These are phyloP conservation scores for Thunnus maccoyii DNA, from an alignment of 2,113 vertebrate species.

Conservation along the genomic window DNA sequence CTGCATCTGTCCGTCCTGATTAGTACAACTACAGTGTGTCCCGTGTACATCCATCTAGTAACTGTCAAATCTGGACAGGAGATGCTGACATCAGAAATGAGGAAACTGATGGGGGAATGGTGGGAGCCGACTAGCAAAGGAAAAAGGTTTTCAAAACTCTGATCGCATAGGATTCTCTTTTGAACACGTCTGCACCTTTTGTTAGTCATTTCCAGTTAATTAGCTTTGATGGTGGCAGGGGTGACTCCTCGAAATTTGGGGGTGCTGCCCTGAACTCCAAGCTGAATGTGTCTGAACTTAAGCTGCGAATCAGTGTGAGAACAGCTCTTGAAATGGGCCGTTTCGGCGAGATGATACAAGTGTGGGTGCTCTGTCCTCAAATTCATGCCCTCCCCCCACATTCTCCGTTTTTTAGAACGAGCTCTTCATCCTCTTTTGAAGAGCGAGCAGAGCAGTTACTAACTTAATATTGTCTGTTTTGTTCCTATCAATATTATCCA, in stretches of 20 bases:
- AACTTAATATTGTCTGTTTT: constrained; percentile 12
- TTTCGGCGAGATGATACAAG: constrained; percentile 7
- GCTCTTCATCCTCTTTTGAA: constrained; percentile 51
- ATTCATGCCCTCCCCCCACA: not conserved
- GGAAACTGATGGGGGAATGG: constrained; percentile 2
- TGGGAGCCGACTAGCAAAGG: constrained; percentile 6
- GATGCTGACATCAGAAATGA: constrained; percentile 22
- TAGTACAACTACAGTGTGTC: constrained; percentile 13
- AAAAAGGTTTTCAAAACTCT: not conserved
- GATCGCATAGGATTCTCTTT: constrained; percentile 40
- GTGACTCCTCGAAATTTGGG: not conserved
- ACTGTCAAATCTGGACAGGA: constrained; percentile 20
- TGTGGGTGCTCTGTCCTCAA: constrained; percentile 5
- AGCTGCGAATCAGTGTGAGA: not conserved
- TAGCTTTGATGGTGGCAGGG: constrained; percentile 24
- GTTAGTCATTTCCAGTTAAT: constrained; percentile 21
- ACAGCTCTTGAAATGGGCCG: constrained; percentile 3
- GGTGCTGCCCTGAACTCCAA: not conserved
- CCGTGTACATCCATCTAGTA: constrained; percentile 16
- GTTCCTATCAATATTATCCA: constrained; percentile 17
- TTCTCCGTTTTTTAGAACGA: not conserved
- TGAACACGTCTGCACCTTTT: not conserved
- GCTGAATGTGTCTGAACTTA: not conserved
- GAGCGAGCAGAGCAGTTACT: constrained; percentile 24
- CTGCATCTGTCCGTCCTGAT: constrained; percentile 44